Percentiles rank a stretch among this genome's conserved stretches.
Conservation (phyloP, 2,888 invertebrate genomes). For the Eulithis testata region DNA sequence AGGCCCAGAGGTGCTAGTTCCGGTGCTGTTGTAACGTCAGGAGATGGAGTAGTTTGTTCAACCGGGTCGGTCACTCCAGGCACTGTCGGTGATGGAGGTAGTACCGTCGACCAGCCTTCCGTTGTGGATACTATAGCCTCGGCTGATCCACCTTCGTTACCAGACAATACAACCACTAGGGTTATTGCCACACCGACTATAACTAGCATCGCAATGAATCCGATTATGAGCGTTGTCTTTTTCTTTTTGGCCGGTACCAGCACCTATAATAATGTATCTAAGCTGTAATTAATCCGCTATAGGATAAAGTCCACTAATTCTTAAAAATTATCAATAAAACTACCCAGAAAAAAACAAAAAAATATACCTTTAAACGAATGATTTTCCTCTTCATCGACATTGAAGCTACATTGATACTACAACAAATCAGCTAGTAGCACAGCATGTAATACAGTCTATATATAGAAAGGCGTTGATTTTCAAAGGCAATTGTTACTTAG, state of each 20-base stretch:
- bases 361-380: neutral
- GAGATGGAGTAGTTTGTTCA: neutral
- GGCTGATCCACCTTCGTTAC: constrained; percentile 60
- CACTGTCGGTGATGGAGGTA: constrained; percentile 38
- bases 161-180: constrained; percentile 83
- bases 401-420: too few relatives aligned
- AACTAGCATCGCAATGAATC: constrained; percentile 81
- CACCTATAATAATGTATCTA: constrained; percentile 72
- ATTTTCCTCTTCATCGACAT: neutral
- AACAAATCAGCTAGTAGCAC: too few relatives aligned
- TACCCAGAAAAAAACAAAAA: too few relatives aligned
- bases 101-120: constrained; percentile 47
- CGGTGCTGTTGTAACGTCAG: neutral
- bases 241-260: constrained; percentile 84
- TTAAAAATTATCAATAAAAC: too few relatives aligned
- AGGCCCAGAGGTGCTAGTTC: constrained; percentile 72
- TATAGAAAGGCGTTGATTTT: too few relatives aligned
- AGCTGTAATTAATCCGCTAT: neutral
- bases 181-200: constrained; percentile 86
- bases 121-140: constrained; percentile 60
- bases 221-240: constrained; percentile 83
- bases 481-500: too few relatives aligned
- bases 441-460: too few relatives aligned
- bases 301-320: too few relatives aligned
- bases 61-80: constrained; percentile 28